These are phyloP conservation scores for Trachurus trachurus DNA, from an alignment of 2,797 vertebrate species.

Conservation along the genomic window DNA sequence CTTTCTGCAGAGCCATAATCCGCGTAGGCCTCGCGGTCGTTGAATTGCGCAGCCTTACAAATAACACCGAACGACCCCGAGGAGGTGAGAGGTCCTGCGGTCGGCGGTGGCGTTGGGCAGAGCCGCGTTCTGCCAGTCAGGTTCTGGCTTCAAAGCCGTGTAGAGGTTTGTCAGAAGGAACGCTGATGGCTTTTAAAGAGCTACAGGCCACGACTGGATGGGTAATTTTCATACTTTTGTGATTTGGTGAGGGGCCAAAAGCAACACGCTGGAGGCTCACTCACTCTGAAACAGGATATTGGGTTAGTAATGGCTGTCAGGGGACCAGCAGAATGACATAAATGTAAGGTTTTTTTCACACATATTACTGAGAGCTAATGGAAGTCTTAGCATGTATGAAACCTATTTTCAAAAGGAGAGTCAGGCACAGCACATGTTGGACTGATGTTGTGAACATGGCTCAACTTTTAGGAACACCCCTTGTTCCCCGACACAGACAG, in stretches of 20 bases:
- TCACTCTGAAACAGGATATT: conserved; percentile 89
- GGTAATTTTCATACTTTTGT: conserved; percentile 87
- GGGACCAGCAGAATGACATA: conserved; percentile 82
- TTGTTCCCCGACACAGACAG: neutral
- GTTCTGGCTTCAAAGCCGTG: conserved; percentile 68
- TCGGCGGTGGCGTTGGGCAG: conserved; percentile 39
- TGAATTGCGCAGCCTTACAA: conserved; percentile 75
- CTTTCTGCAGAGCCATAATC: conserved; percentile 67
- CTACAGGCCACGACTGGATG: conserved; percentile 82
- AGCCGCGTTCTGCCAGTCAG: conserved; percentile 64
- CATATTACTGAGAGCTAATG: conserved; percentile 61
- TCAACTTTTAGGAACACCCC: conserved; percentile 16
- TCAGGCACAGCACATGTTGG: conserved; percentile 40
- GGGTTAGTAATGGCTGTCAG: conserved; percentile 85
- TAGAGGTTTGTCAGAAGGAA: conserved; percentile 72
- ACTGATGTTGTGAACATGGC: conserved; percentile 22
- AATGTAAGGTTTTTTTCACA: conserved; percentile 74
- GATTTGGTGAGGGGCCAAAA: conserved; percentile 86
- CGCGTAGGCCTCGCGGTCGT: conserved; percentile 54
- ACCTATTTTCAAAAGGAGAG: conserved; percentile 23
- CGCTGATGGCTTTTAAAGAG: conserved; percentile 79
- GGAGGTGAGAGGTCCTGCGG: conserved; percentile 52
- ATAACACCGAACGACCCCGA: conserved; percentile 59
- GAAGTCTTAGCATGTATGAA: conserved; percentile 54
- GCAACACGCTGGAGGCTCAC: conserved; percentile 81